These are phyloP conservation scores for Pseudobourletiella spinata DNA, from an alignment of 1,140 invertebrate species.

Conservation along the genomic window DNA sequence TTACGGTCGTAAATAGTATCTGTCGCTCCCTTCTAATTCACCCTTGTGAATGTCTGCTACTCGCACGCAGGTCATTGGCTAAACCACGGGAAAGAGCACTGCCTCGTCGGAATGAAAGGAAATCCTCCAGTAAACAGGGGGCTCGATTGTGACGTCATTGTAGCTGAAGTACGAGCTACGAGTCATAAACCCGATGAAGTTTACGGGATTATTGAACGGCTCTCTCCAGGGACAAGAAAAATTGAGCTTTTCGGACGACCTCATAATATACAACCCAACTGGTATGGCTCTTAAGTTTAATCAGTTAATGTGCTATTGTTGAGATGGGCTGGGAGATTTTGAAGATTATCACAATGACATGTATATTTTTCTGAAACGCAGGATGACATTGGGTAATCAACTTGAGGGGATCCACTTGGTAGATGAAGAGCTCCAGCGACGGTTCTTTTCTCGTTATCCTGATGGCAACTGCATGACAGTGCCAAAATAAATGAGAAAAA, in stretches of 20 bases:
- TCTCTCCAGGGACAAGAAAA: slow-evolving; percentile 87
- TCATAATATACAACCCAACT: slow-evolving; percentile 97
- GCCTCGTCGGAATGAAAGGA: slow-evolving; percentile 93
- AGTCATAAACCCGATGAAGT: slow-evolving; percentile 98
- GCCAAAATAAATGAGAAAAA: no score
- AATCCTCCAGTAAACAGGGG: slow-evolving; percentile 85
- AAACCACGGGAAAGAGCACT: slow-evolving; percentile 98
- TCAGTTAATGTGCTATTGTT: no score
- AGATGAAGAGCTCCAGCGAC: slow-evolving; percentile 81
- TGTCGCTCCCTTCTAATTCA: neutral
- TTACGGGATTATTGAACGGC: slow-evolving; percentile 80
- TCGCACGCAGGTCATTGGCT: slow-evolving; percentile 72
- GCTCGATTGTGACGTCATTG: slow-evolving; percentile 94
- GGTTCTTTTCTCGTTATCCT: slow-evolving; percentile 84
- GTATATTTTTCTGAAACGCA: no score
- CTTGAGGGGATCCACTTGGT: slow-evolving; percentile 87
- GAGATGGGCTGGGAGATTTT: no score
- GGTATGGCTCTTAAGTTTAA: no score
- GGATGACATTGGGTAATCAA: slow-evolving; percentile 91
- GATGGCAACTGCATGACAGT: slow-evolving; percentile 59
- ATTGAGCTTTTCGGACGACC: slow-evolving; percentile 95
- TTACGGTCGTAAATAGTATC: no score
- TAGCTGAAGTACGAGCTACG: slow-evolving; percentile 93
- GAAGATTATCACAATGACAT: no score
- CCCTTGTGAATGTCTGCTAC: neutral